Evolutionary conservation across 2,113 vertebrate species (phyloP).

Genomic region (Oceanites oceanicus): DNA sequence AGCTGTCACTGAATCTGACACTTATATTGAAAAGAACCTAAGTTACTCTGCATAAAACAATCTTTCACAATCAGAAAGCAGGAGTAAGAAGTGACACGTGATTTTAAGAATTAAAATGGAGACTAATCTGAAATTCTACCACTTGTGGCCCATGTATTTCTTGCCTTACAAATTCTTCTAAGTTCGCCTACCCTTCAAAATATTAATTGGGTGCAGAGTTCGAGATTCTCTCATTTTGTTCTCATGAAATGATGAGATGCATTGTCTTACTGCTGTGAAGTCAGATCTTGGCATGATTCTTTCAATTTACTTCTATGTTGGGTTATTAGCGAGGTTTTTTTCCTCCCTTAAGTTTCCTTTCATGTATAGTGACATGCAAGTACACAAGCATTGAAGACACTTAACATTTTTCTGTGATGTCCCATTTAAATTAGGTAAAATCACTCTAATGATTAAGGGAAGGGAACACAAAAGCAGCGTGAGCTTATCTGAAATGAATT

Average conservation of each 20-base stretch:
- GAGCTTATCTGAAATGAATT: conserved; percentile 44
- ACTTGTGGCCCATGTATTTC: background rate
- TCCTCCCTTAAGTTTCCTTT: conserved; percentile 21
- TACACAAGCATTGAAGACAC: conserved; percentile 34
- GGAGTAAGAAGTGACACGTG: background rate
- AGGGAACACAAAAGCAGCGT: conserved; percentile 39
- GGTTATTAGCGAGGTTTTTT: background rate
- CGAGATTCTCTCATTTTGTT: background rate
- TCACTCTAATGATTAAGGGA: conserved; percentile 15
- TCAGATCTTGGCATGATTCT: background rate
- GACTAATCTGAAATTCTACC: background rate
- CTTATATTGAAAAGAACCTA: background rate
- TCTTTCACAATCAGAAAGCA: background rate
- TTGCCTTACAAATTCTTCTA: background rate
- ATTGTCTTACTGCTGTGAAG: conserved; percentile 47
- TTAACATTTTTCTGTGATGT: conserved; percentile 40
- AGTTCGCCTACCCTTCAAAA: background rate
- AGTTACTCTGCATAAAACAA: background rate
- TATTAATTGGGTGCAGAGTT: background rate
- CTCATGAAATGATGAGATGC: background rate
- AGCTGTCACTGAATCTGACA: background rate
- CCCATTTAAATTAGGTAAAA: conserved; percentile 43
- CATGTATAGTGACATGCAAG: conserved; percentile 27
- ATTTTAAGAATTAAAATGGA: background rate
- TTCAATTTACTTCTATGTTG: conserved; percentile 9